A percentile compares a stretch with the other conserved stretches of the same genome.
Evolutionary conservation across 2,888 invertebrate species (phyloP).

Genomic region (Drosophila mercatorum): DNA sequence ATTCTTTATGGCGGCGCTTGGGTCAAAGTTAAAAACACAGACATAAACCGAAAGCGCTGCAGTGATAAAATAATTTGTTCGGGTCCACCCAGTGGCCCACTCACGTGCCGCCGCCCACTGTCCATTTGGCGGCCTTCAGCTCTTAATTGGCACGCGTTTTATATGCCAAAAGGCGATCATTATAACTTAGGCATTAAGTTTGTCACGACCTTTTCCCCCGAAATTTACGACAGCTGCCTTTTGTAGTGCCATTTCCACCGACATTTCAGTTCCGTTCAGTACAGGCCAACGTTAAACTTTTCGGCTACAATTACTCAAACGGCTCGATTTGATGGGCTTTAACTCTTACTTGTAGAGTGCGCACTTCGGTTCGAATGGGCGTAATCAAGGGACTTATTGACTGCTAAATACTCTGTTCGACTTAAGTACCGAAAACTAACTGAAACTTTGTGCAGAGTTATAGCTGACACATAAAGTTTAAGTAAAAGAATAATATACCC

Average conservation of each 20-base stretch:
- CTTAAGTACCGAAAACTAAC: too few relatives aligned
- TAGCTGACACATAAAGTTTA: too few relatives aligned
- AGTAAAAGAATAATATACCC: neutral
- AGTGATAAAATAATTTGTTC: constrained; percentile 60
- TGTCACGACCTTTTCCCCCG: constrained; percentile 7
- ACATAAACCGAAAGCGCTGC: constrained; percentile 39
- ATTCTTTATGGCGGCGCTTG: constrained; percentile 25
- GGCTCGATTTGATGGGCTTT: constrained; percentile 18
- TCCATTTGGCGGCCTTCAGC: constrained; percentile 27
- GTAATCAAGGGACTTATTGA: neutral
- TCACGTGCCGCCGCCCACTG: constrained; percentile 16
- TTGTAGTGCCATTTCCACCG: neutral
- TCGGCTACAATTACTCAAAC: constrained; percentile 20
- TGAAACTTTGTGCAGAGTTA: neutral
- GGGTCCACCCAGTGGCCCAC: constrained; percentile 11
- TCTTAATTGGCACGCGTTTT: constrained; percentile 47
- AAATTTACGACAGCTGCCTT: constrained; percentile 25
- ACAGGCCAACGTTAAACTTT: constrained; percentile 12
- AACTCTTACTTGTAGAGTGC: constrained; percentile 9
- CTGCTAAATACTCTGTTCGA: constrained; percentile 4
- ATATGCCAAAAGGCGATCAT: constrained; percentile 23
- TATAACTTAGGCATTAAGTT: constrained; percentile 36
- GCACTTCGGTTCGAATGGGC: neutral
- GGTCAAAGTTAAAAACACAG: constrained; percentile 42
- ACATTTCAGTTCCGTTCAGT: constrained; percentile 2